Conservation (phyloP, 2,888 invertebrate species). For the Chrysolina americana region DNA sequence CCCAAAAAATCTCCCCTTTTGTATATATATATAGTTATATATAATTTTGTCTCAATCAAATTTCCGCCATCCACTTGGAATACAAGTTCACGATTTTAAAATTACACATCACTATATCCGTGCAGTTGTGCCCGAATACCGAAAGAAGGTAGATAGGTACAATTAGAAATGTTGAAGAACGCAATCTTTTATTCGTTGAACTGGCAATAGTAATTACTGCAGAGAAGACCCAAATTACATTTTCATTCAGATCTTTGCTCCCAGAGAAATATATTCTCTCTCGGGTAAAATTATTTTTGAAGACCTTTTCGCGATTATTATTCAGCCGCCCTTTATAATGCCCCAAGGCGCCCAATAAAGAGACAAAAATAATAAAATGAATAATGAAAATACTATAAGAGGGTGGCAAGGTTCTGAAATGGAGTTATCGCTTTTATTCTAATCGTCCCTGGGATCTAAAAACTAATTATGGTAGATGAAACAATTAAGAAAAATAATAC, state of each 20-base stretch:
- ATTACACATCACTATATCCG: not conserved
- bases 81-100: too few relatives aligned
- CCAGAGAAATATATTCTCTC: slow-evolving; percentile 26
- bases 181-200: slow-evolving; percentile 49
- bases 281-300: slow-evolving; percentile 7
- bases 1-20: too few relatives aligned
- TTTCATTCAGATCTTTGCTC: slow-evolving; percentile 30
- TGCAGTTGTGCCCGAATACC: slow-evolving; percentile 32
- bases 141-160: slow-evolving; percentile 28
- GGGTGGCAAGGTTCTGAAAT: slow-evolving; percentile 1
- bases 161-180: slow-evolving; percentile 48
- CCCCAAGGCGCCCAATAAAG: slow-evolving; percentile 3
- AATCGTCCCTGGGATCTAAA: too few relatives aligned
- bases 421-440: not conserved
- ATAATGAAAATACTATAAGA: slow-evolving; percentile 4
- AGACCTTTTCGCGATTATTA: not conserved
- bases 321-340: not conserved
- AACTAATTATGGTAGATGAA: too few relatives aligned
- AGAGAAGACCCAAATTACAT: slow-evolving; percentile 43
- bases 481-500: not conserved
- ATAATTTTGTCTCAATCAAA: too few relatives aligned
- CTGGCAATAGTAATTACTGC: slow-evolving; percentile 46
- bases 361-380: slow-evolving; percentile 7
- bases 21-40: too few relatives aligned
- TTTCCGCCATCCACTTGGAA: too few relatives aligned